Evolutionary conservation across 2,888 invertebrate species (phyloP), one percentile per base, ranked within the genome.

Genomic region (Eristalinus aeneus): DNA sequence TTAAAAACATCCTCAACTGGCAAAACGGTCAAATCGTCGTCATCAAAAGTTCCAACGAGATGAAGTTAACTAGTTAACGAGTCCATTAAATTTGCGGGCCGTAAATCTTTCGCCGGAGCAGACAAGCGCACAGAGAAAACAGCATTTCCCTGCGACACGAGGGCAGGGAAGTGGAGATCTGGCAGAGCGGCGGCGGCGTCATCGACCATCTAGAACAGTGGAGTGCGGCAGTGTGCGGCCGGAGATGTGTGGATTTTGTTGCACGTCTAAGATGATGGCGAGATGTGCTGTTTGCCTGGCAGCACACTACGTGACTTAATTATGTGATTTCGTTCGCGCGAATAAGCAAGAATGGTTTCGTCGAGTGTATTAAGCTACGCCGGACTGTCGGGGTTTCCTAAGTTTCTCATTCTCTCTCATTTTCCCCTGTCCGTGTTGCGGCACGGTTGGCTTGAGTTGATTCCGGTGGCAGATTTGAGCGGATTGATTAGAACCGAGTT

Each of bases 221-320:
- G 20, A 46, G 46, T 23, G 56, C 16, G 27, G 6, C 20, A 34
- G 36, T 12, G 54, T 20, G 31, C 31, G 31, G 6, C 60, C 31
- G 60, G 31, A 27, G 34, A 63, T 58, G 61, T 65, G 64, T 69
- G 73, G 74, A 75, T 74, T 71, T 84, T 68, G 75, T 68, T 80
- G 76, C 85, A 85, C 76, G 80, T 80, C 68, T 80, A 39, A 80
- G 72, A 85, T 72, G 80, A 76, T 68, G 80, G 76, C 63, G 80
- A 80, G 80, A 85, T 85, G 76, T 85, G 85, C 75, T 80, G 76
- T 85, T 80, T 80, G 76, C 67, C 80, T 80, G 63, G 76, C 85
- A 80, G 75, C 67, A 23, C 56, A 64, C 80, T 85, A 85, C 85
- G 85, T 85, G 85, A 85, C 85, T 85, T 85, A 80, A 85, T 85